Percentiles rank a stretch among this genome's conserved stretches.
Evolutionary conservation across 1,140 invertebrate genomes (phyloP).

Genomic region (Diabrotica undecimpunctata): DNA sequence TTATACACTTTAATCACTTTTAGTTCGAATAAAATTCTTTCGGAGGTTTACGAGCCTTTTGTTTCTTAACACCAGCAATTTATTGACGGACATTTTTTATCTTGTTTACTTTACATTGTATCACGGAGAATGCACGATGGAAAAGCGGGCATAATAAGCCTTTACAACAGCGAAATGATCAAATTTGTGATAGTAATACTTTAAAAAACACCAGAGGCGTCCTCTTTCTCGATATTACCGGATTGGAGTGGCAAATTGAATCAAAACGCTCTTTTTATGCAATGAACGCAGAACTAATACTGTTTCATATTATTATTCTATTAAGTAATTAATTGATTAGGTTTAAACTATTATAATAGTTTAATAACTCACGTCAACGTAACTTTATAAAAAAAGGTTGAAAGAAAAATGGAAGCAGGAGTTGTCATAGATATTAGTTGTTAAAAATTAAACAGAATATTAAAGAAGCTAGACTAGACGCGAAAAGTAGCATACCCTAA

Average conservation of each 20-base stretch:
- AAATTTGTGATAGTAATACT: background rate
- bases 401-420: too few species aligned
- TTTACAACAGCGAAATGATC: conserved; percentile 1
- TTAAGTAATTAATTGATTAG: too few species aligned
- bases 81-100: conserved; percentile 7
- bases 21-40: conserved; percentile 12
- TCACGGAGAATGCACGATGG: conserved; percentile 6
- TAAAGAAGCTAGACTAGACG: too few species aligned
- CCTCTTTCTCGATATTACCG: background rate
- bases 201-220: background rate
- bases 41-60: conserved; percentile 7
- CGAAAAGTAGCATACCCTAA: too few species aligned
- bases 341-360: too few species aligned
- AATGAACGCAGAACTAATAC: too few species aligned
- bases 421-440: too few species aligned
- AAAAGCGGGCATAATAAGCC: background rate
- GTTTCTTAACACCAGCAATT: conserved; percentile 7
- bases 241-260: background rate
- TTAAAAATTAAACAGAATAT: too few species aligned
- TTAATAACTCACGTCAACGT: too few species aligned
- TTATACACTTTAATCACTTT: conserved; percentile 14
- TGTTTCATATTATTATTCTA: too few species aligned
- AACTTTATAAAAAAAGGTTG: too few species aligned
- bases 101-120: conserved; percentile 7
- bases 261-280: background rate